Conservation (phyloP, 2,113 vertebrate species). For the Sinocyclocheilus anophthalmus region DNA sequence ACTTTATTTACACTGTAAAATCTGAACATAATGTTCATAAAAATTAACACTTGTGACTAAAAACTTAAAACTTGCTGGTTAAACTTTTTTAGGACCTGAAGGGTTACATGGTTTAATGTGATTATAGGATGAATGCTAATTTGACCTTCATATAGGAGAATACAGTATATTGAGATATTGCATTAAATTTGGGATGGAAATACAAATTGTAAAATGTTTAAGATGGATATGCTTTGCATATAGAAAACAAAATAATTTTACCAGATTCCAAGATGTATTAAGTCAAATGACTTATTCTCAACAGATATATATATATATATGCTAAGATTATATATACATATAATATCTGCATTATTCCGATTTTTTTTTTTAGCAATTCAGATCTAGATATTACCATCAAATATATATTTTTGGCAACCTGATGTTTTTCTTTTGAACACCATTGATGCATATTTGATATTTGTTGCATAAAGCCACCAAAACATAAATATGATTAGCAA, state of each 20-base stretch:
- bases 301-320: no score
- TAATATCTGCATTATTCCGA: no score
- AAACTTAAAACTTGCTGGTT: background rate
- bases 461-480: background rate
- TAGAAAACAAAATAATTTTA: no score
- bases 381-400: background rate
- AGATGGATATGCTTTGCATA: no score
- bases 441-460: background rate
- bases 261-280: no score
- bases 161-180: background rate
- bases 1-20: background rate
- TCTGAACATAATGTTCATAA: background rate
- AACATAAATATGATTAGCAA: background rate
- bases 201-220: background rate
- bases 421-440: background rate
- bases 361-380: no score
- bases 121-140: background rate
- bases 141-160: background rate
- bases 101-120: background rate
- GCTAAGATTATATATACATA: no score
- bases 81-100: background rate
- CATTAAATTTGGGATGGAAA: background rate
- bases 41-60: background rate
- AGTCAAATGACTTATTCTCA: no score
- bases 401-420: background rate